Conservation (phyloP, 30 jellyfish, hydroid and myxozoan species). For the Catostylus mosaicus region DNA sequence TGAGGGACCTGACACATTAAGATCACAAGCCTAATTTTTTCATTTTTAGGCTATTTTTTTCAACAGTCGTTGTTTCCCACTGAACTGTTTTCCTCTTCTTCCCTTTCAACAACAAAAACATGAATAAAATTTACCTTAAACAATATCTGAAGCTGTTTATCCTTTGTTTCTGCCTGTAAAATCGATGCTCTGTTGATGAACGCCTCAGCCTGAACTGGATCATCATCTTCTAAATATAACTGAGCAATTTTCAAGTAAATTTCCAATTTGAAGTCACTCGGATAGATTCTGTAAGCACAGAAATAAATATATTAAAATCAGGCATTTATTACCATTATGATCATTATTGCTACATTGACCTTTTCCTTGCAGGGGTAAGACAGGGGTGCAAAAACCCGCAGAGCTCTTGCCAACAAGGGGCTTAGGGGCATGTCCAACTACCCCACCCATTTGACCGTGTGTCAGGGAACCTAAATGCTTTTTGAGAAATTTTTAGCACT, state of each 20-base stretch:
- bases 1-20: no score
- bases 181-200: constrained; percentile 87
- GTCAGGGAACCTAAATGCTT: no score
- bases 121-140: constrained; percentile 58
- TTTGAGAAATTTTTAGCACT: no score
- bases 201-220: constrained; percentile 90
- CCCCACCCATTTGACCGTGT: no score
- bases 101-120: neutral
- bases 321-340: neutral
- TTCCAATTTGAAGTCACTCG: constrained; percentile 76
- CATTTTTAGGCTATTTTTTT: no score
- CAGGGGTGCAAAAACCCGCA: no score
- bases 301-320: neutral
- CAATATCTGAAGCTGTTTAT: constrained; percentile 56
- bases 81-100: neutral
- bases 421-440: no score
- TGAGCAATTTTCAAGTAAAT: constrained; percentile 86
- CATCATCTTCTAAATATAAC: constrained; percentile 87
- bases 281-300: constrained; percentile 62
- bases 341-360: neutral
- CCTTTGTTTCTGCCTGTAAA: constrained; percentile 70
- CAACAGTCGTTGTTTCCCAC: no score
- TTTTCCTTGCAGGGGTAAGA: neutral
- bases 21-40: no score
- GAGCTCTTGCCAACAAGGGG: no score